Evolutionary conservation across 2,888 invertebrate species (phyloP).

Genomic region (Germaria angustata): DNA sequence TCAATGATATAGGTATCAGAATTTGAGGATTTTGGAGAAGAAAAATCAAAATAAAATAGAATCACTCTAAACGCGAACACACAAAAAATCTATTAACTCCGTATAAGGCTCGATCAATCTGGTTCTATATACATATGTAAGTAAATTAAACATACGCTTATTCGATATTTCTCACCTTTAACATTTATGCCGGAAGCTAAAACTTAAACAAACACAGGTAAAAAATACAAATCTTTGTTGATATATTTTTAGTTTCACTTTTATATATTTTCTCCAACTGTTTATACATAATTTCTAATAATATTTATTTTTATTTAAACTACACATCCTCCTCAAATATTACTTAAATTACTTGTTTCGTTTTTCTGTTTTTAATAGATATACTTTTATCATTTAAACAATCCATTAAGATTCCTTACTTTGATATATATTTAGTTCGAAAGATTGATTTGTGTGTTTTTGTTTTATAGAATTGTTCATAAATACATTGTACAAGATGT

Average conservation of each 20-base stretch:
- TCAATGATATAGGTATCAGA: too few relatives aligned
- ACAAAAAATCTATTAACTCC: too few relatives aligned
- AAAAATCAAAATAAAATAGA: too few relatives aligned
- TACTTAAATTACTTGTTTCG: conserved; percentile 61
- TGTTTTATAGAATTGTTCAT: conserved; percentile 22
- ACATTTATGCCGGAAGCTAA: too few relatives aligned
- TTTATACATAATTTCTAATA: conserved; percentile 62
- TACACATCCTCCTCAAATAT: conserved; percentile 50
- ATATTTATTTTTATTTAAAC: conserved; percentile 55
- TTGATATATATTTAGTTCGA: conserved; percentile 49
- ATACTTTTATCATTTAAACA: conserved; percentile 14
- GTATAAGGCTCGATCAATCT: too few relatives aligned
- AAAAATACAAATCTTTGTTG: not conserved
- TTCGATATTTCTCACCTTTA: too few relatives aligned
- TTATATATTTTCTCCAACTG: conserved; percentile 60
- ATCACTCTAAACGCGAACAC: too few relatives aligned
- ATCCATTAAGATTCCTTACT: conserved; percentile 39
- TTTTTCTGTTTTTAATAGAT: conserved; percentile 32
- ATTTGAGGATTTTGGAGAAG: too few relatives aligned
- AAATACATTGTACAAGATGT: conserved; percentile 55
- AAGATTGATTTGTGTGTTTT: conserved; percentile 37
- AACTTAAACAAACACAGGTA: too few relatives aligned
- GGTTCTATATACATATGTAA: too few relatives aligned
- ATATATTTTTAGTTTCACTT: conserved; percentile 36
- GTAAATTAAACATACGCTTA: too few relatives aligned